A percentile compares a stretch with the other conserved stretches of the same genome.
phyloP scores from a whole-genome alignment of 1,140 invertebrate genomes.

The Macrostomum lignano region DNA sequence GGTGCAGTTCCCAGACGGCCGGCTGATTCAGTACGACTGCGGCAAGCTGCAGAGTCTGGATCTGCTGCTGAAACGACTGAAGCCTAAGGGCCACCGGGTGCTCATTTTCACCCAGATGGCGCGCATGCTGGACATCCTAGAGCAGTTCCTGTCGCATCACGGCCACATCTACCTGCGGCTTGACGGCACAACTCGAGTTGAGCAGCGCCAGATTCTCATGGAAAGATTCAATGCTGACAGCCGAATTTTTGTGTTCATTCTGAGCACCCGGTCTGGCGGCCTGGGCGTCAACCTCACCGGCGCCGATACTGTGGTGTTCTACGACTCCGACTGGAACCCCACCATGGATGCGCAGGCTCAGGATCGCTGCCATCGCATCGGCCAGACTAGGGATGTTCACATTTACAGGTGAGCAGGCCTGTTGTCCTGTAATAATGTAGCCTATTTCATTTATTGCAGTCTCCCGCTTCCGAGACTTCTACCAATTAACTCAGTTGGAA shows the following conservation, averaged over 20 bases:
- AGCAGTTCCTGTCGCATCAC: constrained; percentile 82
- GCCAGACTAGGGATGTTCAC: constrained; percentile 92
- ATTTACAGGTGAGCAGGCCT: constrained; percentile 75
- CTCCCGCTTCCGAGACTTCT: too few species aligned
- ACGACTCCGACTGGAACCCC: constrained; percentile 99
- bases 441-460: too few species aligned
- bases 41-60: constrained; percentile 48
- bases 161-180: constrained; percentile 79
- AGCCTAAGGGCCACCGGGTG: constrained; percentile 55
- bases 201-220: constrained; percentile 77
- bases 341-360: constrained; percentile 97
- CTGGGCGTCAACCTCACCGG: constrained; percentile 94
- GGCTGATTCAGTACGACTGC: constrained; percentile 93
- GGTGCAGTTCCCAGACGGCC: constrained; percentile 81
- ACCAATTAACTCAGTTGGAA: too few species aligned
- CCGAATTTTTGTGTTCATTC: constrained; percentile 80
- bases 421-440: too few species aligned
- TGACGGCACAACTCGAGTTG: constrained; percentile 83
- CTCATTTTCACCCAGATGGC: constrained; percentile 99
- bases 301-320: constrained; percentile 96
- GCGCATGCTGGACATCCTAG: constrained; percentile 83
- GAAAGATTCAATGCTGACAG: constrained; percentile 84
- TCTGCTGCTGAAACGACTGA: constrained; percentile 48
- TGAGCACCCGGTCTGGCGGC: constrained; percentile 86
- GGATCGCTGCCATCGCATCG: constrained; percentile 88